These are phyloP conservation scores for Xenotilapia caudafasciata DNA, from an alignment of 2,113 vertebrate genomes.

Conservation along the genomic window DNA sequence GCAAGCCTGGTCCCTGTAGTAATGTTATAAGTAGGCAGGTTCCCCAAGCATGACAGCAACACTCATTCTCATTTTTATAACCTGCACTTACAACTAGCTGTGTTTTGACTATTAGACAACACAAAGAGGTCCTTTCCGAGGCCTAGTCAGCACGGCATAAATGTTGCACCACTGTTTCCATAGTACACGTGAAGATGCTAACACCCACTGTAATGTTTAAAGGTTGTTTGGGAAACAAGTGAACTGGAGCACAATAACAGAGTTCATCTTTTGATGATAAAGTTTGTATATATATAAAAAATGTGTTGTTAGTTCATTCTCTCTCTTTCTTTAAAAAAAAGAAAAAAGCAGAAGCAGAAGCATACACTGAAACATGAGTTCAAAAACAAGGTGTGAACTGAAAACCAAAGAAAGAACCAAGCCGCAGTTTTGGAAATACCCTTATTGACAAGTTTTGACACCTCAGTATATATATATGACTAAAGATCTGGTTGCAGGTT, in stretches of 20 bases:
- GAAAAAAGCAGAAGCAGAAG: neutral
- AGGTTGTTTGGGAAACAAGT: neutral
- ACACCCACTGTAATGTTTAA: neutral
- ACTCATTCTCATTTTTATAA: neutral
- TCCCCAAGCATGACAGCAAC: neutral
- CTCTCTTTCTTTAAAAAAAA: neutral
- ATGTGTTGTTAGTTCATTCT: neutral
- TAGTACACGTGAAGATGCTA: neutral
- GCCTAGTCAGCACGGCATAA: rapidly evolving
- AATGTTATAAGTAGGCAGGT: neutral
- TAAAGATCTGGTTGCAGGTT: neutral
- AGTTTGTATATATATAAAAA: neutral
- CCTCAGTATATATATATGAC: neutral
- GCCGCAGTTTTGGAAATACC: neutral
- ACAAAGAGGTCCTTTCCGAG: neutral
- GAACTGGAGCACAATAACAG: neutral
- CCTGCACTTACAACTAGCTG: neutral
- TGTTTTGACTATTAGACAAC: neutral
- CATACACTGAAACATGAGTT: neutral
- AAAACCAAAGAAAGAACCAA: neutral
- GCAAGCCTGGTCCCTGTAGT: rapidly evolving
- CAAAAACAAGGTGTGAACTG: neutral
- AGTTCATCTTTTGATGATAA: neutral
- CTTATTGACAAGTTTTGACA: neutral
- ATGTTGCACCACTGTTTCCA: neutral